Evolutionary conservation across 2,797 vertebrate genomes (phyloP).

Genomic region (Macropus fuliginosus): DNA sequence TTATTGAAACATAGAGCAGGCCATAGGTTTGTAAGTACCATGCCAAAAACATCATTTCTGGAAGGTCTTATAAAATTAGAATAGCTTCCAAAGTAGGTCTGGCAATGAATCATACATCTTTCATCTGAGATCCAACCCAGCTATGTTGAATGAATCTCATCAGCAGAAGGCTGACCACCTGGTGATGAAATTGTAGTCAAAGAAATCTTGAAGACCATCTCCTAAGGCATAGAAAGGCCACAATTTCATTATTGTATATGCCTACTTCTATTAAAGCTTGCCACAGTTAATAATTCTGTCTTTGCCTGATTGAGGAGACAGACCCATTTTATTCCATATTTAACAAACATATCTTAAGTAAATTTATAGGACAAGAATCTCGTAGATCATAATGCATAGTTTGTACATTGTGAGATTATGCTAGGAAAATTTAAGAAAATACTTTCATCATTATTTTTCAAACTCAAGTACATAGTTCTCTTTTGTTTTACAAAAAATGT

Average conservation of each 20-base stretch:
- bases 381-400: rapidly evolving
- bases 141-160: background rate
- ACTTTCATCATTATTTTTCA: conserved; percentile 13
- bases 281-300: background rate
- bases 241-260: background rate
- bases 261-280: conserved; percentile 2
- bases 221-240: background rate
- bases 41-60: background rate
- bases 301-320: background rate
- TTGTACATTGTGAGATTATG: background rate
- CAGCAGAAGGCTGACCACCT: background rate
- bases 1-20: background rate
- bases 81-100: background rate
- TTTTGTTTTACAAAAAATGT: background rate
- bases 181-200: background rate
- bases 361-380: background rate
- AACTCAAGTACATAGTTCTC: background rate
- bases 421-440: background rate
- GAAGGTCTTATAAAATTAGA: background rate
- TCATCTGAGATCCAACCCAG: background rate
- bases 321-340: background rate
- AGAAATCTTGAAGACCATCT: background rate
- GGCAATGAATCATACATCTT: background rate
- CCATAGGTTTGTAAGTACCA: background rate
- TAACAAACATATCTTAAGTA: background rate